A percentile compares a stretch with the other conserved stretches of the same genome.
Conservation (phyloP, 1,140 invertebrate genomes). For the Sogatella furcifera region DNA sequence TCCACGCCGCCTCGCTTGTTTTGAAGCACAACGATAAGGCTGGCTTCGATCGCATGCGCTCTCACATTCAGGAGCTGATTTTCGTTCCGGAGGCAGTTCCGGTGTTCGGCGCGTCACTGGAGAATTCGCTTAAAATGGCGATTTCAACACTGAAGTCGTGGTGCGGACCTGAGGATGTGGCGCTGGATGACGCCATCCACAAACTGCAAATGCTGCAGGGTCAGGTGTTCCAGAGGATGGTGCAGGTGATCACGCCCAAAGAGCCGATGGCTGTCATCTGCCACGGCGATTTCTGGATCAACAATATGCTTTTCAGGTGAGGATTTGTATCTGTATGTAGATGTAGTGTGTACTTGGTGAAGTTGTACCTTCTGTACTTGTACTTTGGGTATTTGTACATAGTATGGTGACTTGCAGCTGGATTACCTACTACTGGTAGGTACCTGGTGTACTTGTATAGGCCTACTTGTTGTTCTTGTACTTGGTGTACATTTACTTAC, state of each 20-base stretch:
- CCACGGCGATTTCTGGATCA: slow-evolving; percentile 43
- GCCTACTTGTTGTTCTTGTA: too few relatives aligned
- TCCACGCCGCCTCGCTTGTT: slow-evolving; percentile 41
- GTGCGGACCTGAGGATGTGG: slow-evolving; percentile 19
- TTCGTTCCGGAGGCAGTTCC: slow-evolving; percentile 22
- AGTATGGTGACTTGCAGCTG: too few relatives aligned
- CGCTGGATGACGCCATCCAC: slow-evolving; percentile 22
- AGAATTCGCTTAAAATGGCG: slow-evolving; percentile 24
- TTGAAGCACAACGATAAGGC: slow-evolving; percentile 31
- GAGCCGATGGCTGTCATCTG: slow-evolving; percentile 21
- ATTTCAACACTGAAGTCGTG: slow-evolving; percentile 7
- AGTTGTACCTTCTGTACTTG: too few relatives aligned
- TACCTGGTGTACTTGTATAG: too few relatives aligned
- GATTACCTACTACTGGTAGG: too few relatives aligned
- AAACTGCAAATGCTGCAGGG: slow-evolving; percentile 14
- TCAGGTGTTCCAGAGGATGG: slow-evolving; percentile 14
- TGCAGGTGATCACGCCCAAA: slow-evolving; percentile 8
- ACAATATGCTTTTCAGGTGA: slow-evolving; percentile 39
- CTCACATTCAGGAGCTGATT: slow-evolving; percentile 11
- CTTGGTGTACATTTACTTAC: too few relatives aligned
- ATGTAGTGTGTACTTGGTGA: too few relatives aligned
- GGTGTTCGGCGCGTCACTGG: slow-evolving; percentile 25
- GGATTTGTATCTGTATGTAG: too few relatives aligned
- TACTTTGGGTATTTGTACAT: too few relatives aligned
- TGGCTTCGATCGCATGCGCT: slow-evolving; percentile 20